Evolutionary conservation across 2,113 vertebrate genomes (phyloP), one percentile per base, ranked within the genome.

Genomic region (Conger conger): DNA sequence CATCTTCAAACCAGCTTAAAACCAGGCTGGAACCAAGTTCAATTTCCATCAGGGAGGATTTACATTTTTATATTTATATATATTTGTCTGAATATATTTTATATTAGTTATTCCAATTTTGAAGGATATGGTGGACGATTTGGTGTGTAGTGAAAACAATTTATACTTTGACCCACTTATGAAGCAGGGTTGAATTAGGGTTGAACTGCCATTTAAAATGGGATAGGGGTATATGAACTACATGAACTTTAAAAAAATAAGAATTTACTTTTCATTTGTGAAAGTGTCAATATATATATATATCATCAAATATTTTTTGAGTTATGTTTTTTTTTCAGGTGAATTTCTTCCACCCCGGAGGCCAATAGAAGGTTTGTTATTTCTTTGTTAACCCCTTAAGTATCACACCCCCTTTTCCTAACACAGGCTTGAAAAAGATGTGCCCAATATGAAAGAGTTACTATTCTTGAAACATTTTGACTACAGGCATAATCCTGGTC

Each of bases 281-380:
- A 63, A 63, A 20, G 20, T 23, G 57, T 27, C 57, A 27, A n/a
- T n/a, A n/a, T n/a, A n/a, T n/a, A n/a, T 27, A 50, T 7, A 13
- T 13, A 42, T 42, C 40, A 42, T 6, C 4, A 42, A 16, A 16
- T 57, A 3, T 27, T 68, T 68, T 68, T 2, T n/a, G 3, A n/a
- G 23, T n/a, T 84, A 18, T 50, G 27, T 60, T 68, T 38, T 40
- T 79, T 76, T 27, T 86, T 83, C 2, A 95, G 95, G 93, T 60
- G 86, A 93, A 91, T 95, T 95, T 91, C 86, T 95, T 77, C 95
- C 95, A 83, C 89, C 94, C 23, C 45, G 87, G 18, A 92, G 91
- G 85, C 68, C 68, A 13, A 13, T 73, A 73, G 92, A 94, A 94
- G 93, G 95, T 95, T 92, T 90, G 93, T 89, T 37, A 82, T 57